Evolutionary conservation across 2,113 vertebrate species (phyloP).

Genomic region (Tricholaema leucomelas): DNA sequence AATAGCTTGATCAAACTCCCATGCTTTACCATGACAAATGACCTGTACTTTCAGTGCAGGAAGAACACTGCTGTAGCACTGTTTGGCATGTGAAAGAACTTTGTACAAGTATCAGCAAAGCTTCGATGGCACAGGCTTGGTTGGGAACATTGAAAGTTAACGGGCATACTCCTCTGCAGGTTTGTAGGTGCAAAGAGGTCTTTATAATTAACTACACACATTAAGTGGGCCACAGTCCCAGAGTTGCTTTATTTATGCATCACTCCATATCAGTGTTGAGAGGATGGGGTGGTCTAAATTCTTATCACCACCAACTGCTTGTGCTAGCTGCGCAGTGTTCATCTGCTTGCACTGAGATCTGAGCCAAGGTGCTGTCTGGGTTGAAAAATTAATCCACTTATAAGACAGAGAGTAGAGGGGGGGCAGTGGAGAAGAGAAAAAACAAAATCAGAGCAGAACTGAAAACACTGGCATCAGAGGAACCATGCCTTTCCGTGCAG

Average conservation of each 20-base stretch:
- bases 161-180: not conserved
- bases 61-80: not conserved
- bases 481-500: not conserved
- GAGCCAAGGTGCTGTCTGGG: not conserved
- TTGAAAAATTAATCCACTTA: slow-evolving; percentile 34
- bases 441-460: not conserved
- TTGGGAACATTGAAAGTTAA: not conserved
- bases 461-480: not conserved
- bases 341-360: not conserved
- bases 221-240: not conserved
- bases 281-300: not conserved
- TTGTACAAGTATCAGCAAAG: not conserved
- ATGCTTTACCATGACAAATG: not conserved
- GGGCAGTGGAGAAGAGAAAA: not conserved
- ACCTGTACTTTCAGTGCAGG: not conserved
- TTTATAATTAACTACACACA: not conserved
- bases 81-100: not conserved
- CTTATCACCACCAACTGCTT: not conserved
- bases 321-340: not conserved
- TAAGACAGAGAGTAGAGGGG: not conserved
- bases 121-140: not conserved
- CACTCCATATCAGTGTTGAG: not conserved
- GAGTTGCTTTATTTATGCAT: not conserved
- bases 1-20: not conserved
- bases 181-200: not conserved